phyloP scores from a whole-genome alignment of 2,888 invertebrate genomes.

The Barypeithes pellucidus region DNA sequence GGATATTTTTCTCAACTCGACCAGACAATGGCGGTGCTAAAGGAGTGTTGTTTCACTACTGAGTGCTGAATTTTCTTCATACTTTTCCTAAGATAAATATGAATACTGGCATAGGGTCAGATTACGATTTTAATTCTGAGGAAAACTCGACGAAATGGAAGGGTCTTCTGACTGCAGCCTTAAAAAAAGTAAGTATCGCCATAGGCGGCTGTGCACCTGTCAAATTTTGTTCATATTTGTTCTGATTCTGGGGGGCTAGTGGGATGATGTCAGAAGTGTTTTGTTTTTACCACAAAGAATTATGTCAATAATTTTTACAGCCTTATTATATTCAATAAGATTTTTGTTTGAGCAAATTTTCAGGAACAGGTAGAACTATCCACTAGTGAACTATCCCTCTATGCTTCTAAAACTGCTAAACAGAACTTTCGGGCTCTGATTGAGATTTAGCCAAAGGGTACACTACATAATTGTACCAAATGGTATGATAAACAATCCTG shows the following conservation, averaged over 20 bases:
- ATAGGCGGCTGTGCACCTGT: constrained; percentile 35
- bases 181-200: constrained; percentile 82
- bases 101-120: constrained; percentile 72
- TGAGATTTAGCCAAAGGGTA: too few relatives aligned
- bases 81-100: constrained; percentile 61
- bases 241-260: constrained; percentile 21
- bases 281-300: constrained; percentile 31
- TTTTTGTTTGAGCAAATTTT: neutral
- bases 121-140: constrained; percentile 90
- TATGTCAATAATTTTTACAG: constrained; percentile 6
- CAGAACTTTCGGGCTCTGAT: too few relatives aligned
- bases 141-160: constrained; percentile 95
- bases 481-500: too few relatives aligned
- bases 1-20: constrained; percentile 53
- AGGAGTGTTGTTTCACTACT: constrained; percentile 55
- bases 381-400: neutral
- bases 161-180: constrained; percentile 88
- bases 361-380: too few relatives aligned
- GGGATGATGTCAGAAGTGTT: constrained; percentile 33
- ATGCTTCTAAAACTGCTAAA: too few relatives aligned
- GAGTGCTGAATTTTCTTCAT: constrained; percentile 52
- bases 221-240: constrained; percentile 34
- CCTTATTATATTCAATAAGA: neutral
- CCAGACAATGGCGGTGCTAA: constrained; percentile 58
- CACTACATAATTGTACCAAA: too few relatives aligned